Evolutionary conservation across 2,113 vertebrate species (phyloP), one percentile per base, ranked within the genome.

Genomic region (Pelodiscus sinensis): DNA sequence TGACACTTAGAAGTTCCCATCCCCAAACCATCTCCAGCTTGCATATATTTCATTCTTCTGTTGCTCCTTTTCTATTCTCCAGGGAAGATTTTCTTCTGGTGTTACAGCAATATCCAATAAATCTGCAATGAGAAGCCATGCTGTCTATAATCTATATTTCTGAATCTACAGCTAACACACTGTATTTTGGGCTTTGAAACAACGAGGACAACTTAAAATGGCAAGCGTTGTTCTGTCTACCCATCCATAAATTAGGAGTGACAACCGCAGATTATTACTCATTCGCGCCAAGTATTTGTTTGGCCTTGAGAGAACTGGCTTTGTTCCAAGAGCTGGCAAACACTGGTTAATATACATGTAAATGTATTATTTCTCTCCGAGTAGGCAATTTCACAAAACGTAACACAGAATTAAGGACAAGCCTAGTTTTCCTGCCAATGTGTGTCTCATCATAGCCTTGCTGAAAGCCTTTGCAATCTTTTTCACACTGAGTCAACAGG

Each of bases 331-430:
- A 95, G 92, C 94, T 92, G 88, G 95, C 88, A 93, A 96, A 90
- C 92, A 93, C 2, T 91, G 90, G 95, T 95, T 96, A 96, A 97
- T 93, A 97, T 92, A 93, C 95, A 97, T 68, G 96, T 93, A 97
- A 97, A 97, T 94, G 92, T 92, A 92, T 96, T 94, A 93, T 89
- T 95, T 97, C 92, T 96, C 95, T 93, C 81, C 9, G 75, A 94
- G 81, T 60, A 95, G 92, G 86, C 95, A 92, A 97, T 92, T 93
- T 95, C 94, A 95, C 83, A 90, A 93, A 97, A 96, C 81, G 82
- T 97, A 97, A 95, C 84, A 91, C 29, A 25, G 0, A 92, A 96
- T 91, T 93, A 95, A 92, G 94, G 82, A 94, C 1, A 29, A 85
- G 68, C 93, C 87, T 86, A 11, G 90, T 88, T 91, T 93, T 96